phyloP scores from a whole-genome alignment of 2,113 vertebrate species.

The Hemichromis elongatus region DNA sequence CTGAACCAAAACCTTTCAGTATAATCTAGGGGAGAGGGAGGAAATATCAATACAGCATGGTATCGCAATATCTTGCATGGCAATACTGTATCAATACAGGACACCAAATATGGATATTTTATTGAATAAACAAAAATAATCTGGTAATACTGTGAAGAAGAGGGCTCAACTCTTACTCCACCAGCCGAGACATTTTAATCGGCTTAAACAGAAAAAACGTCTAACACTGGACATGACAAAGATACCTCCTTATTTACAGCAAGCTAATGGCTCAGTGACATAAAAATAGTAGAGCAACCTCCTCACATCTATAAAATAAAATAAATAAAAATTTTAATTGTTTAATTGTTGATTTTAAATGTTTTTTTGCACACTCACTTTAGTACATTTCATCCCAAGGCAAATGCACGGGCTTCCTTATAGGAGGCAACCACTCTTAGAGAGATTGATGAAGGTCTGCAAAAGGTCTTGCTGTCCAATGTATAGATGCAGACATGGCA shows the following conservation, averaged over 20 bases:
- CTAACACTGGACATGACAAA: neutral
- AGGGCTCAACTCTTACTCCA: neutral
- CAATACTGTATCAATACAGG: neutral
- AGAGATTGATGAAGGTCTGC: neutral
- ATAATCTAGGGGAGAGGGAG: neutral
- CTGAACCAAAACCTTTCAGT: neutral
- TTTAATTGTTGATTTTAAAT: fast-evolving
- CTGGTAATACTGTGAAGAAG: neutral
- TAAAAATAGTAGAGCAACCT: neutral
- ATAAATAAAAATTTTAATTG: neutral
- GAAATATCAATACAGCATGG: neutral
- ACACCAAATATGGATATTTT: neutral
- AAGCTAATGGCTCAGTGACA: neutral
- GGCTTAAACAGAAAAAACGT: neutral
- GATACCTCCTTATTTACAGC: neutral
- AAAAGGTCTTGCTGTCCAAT: neutral
- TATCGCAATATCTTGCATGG: neutral
- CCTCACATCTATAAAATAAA: neutral
- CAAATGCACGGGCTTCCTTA: neutral
- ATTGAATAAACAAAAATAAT: neutral
- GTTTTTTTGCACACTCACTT: neutral
- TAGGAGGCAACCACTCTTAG: neutral
- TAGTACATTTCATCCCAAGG: fast-evolving
- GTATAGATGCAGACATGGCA: neutral
- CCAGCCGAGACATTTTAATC: neutral